A percentile compares a stretch with the other conserved stretches of the same genome.
Evolutionary conservation across 2,113 vertebrate species (phyloP).

Genomic region (Bungarus multicinctus): DNA sequence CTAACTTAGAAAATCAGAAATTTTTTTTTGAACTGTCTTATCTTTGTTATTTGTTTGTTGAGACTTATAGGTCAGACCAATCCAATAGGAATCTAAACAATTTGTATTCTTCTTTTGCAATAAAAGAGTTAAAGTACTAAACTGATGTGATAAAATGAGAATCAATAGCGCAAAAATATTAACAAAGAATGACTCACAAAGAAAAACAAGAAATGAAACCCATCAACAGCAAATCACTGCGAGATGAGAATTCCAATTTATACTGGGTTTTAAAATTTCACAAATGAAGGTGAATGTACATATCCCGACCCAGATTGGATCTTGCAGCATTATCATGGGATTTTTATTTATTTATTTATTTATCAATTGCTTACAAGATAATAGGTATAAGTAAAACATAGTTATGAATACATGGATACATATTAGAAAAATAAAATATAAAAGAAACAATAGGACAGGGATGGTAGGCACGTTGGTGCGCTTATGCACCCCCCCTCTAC

Average conservation of each 20-base stretch:
- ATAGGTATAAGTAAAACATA: too few species aligned
- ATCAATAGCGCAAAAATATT: neutral
- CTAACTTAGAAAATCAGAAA: neutral
- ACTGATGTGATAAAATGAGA: neutral
- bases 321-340: too few species aligned
- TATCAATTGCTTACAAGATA: too few species aligned
- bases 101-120: neutral
- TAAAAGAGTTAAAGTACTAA: neutral
- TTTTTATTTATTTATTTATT: too few species aligned
- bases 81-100: too few species aligned
- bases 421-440: too few species aligned
- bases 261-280: neutral
- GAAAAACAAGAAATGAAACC: neutral
- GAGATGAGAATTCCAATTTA: neutral
- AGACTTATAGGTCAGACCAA: neutral
- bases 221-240: neutral
- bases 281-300: too few species aligned
- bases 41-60: neutral
- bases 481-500: too few species aligned
- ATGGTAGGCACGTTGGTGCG: too few species aligned
- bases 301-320: too few species aligned
- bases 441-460: too few species aligned
- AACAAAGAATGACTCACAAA: neutral
- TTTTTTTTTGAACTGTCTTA: neutral
- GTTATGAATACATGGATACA: too few species aligned